Evolutionary conservation across 1,140 invertebrate genomes (phyloP), one percentile per base, ranked within the genome.

Genomic region (Rhopalosiphum maidis): DNA sequence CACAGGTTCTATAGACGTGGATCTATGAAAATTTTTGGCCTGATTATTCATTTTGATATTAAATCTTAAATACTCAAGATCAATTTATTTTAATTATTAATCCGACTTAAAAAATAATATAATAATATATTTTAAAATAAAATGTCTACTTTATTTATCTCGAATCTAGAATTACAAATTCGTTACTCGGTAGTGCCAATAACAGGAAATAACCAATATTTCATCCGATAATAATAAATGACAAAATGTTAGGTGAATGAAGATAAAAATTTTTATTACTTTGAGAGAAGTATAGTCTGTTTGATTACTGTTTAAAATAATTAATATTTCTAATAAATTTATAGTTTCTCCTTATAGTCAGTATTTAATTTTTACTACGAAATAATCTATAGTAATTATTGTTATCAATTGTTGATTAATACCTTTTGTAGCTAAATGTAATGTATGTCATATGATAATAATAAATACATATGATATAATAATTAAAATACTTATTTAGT

Each of bases 301-400:
- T 21, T 77, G 60, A 77, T 77, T 18, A 77, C 60, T 77, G n/a
- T n/a, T n/a, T n/a, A 77, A n/a, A 77, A 35, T 77, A 77, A 77
- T 77, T 77, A n/a, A 77, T n/a, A 15, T 77, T 77, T 77, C 60
- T 77, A 7, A 77, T 77, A 77, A 77, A 77, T 35, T n/a, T 77
- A n/a, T 77, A 15, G 1, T n/a, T 77, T 77, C 60, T 35, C n/a
- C 60, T 77, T 77, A 77, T 18, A n/a, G 60, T n/a, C 18, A 77
- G 60, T 77, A 77, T 77, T 77, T 77, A 77, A 77, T 77, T 77
- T n/a, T 35, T 77, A 77, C 60, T 35, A 77, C 60, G 60, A 77
- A 77, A 4, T 77, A n/a, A 77, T 77, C 30, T 77, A 35, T n/a
- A 77, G 21, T 77, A 5, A 35, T n/a, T 77, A 77, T 77, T 77